Evolutionary conservation across 2,888 invertebrate genomes (phyloP).

Genomic region (Drosophila nigricruria): DNA sequence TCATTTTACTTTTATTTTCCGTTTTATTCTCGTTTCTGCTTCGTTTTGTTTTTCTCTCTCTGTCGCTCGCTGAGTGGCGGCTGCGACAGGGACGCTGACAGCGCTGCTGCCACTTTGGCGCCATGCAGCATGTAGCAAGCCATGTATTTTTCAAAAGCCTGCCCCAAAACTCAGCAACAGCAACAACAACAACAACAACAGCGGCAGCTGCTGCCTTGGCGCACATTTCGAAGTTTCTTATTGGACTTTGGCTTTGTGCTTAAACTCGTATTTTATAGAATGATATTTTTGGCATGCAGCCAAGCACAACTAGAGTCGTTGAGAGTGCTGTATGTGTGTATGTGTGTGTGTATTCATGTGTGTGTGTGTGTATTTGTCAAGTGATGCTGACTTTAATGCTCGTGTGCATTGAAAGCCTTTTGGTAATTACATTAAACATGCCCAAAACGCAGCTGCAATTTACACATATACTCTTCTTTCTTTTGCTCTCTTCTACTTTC

Average conservation of each 20-base stretch:
- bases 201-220: slow-evolving; percentile 14
- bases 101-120: slow-evolving; percentile 56
- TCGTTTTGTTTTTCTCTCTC: slow-evolving; percentile 11
- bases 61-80: slow-evolving; percentile 43
- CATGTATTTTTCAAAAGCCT: slow-evolving; percentile 63
- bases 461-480: slow-evolving; percentile 63
- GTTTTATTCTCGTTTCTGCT: slow-evolving; percentile 9
- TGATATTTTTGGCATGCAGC: slow-evolving; percentile 76
- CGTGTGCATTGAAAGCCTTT: slow-evolving; percentile 76
- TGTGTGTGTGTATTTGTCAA: slow-evolving; percentile 34
- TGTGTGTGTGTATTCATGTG: slow-evolving; percentile 3
- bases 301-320: slow-evolving; percentile 32
- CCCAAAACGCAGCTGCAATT: slow-evolving; percentile 78
- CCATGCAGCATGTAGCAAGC: slow-evolving; percentile 42
- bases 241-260: slow-evolving; percentile 75
- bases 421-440: slow-evolving; percentile 80
- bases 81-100: slow-evolving; percentile 51
- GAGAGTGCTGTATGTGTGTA: background rate
- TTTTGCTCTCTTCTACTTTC: slow-evolving; percentile 6
- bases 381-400: slow-evolving; percentile 61
- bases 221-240: slow-evolving; percentile 73
- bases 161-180: slow-evolving; percentile 29
- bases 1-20: slow-evolving; percentile 22
- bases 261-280: slow-evolving; percentile 79
- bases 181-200: slow-evolving; percentile 7